Percentiles rank a stretch among this genome's conserved stretches.
Evolutionary conservation across 2,113 vertebrate genomes (phyloP).

Genomic region (Cyanistes caeruleus): DNA sequence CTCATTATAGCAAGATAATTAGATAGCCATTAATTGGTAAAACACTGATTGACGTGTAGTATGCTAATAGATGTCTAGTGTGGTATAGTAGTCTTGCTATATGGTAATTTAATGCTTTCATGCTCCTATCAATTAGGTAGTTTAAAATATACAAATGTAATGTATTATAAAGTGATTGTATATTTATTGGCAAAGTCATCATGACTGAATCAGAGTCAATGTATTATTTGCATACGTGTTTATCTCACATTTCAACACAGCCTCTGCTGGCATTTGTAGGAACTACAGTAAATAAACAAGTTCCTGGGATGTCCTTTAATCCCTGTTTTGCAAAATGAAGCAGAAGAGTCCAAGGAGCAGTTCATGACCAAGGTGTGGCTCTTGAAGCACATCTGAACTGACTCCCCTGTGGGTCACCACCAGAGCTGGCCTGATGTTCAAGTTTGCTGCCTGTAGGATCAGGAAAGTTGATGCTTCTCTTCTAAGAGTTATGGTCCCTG

Average conservation of each 20-base stretch:
- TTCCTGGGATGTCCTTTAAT: neutral
- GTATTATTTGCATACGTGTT: neutral
- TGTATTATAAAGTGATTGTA: constrained; percentile 54
- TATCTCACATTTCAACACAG: constrained; percentile 37
- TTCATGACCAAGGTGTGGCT: neutral
- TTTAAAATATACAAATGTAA: constrained; percentile 69
- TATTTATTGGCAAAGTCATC: constrained; percentile 60
- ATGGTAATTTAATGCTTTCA: constrained; percentile 72
- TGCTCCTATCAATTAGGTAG: constrained; percentile 55
- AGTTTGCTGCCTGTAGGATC: neutral
- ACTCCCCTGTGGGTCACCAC: neutral
- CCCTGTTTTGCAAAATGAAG: accelerated
- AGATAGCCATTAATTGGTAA: constrained; percentile 80
- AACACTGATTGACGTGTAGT: constrained; percentile 74
- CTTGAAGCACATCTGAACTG: neutral
- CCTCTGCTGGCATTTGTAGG: constrained; percentile 40
- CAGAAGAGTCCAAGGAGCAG: neutral
- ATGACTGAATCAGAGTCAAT: constrained; percentile 19
- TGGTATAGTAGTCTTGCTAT: constrained; percentile 58
- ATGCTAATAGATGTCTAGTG: constrained; percentile 68
- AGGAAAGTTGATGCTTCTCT: neutral
- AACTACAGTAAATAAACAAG: neutral
- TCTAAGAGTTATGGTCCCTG: neutral
- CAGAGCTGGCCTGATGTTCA: neutral
- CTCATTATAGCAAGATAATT: constrained; percentile 76